Base-by-base conservation (phyloP, 2,113 vertebrate species). In the Dasyprocta punctata region DNA sequence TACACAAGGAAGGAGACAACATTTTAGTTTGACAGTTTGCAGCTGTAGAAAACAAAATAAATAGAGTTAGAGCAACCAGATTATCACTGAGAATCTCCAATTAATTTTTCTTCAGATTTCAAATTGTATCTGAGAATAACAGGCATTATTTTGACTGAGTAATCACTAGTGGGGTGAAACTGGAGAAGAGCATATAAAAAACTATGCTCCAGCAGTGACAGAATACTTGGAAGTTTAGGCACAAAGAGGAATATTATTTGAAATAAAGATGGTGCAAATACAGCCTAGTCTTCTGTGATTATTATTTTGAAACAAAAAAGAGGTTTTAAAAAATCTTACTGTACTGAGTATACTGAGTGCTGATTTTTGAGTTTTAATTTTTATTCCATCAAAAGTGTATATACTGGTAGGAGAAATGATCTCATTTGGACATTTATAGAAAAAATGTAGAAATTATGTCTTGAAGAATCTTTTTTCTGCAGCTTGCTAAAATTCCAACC, bases 61-160 rank as follows among this genome's bases (percentile, higher is more conserved):
- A 16, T 5, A 65, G 73, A 47, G 13, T 87, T 3, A 0, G 47
- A 86, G 28, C 22, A 83, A 22, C 1, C 19, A 2, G 0, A 0
- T 44, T 58, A 13, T 54, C 63, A 78, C 6, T 8, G 56, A 92
- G 95, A 65, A 92, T 98, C 96, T 96, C 92, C 33, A 87, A 67
- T 96, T 96, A 49, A 26, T 95, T 84, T 77, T 75, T 94, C 81
- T 82, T 60, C 28, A 80, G 56, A 20, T 87, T 63, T 17, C 54
- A 5, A 9, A 7, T 41, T 24, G 56, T 17, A 16, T 83, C 41
- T 38, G 28, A 33, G 30, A 71, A 47, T 41, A 60, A 52, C 17
- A 38, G 17, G 17, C 26, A 41, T 58, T n/a, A 33, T 91, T 96
- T 96, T 92, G 33, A 38, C 63, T 54, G 0, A 65, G 63, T 85